Base-by-base conservation (phyloP, 2,888 invertebrate genomes). In the Perdita meconis region DNA sequence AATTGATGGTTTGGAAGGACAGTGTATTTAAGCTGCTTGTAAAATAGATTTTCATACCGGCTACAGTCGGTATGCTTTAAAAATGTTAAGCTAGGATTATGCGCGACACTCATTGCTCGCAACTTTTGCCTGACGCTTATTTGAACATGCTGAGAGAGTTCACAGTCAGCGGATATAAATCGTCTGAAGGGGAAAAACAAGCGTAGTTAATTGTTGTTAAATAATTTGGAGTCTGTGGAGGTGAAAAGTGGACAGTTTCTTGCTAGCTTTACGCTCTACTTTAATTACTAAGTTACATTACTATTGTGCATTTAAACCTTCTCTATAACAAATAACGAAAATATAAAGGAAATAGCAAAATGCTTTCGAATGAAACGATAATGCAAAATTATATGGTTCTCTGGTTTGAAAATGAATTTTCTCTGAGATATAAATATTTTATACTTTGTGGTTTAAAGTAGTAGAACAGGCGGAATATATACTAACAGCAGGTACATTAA, bases 121-220 rank as follows among this genome's bases (percentile, higher is more conserved):
- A 75, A 75, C 19, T 75, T 75, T 55, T 40, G 24, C 38, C 40
- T 34, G 76, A 75, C 75, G 60, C 76, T 75, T 75, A 75, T 75
- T 75, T 75, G 75, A 75, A 60, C 75, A 24, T 59, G 19, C n/a
- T 13, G 26, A 51, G 10, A 40, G 24, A 12, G n/a, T 3, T 51
- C 38, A 36, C 19, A 36, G 24, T 13, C 16, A 19, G 53, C 65
- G 30, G 19, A 16, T 42, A 22, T 75, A 75, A 65, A 75, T 75
- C 24, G 65, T 34, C 3, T n/a, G 67, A 19, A 22, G 1, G 22
- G 30, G 36, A 26, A 22, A 64, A 60, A 57, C 50, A 57, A 44
- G 40, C 40, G 34, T 64, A 22, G 36, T 47, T 30, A 30, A 47
- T n/a, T 36, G 30, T 51, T 36, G 26, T 73, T 63, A 26, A 34